Conservation (phyloP, 2,797 vertebrate genomes). For the Dendrocincla tyrannina region DNA sequence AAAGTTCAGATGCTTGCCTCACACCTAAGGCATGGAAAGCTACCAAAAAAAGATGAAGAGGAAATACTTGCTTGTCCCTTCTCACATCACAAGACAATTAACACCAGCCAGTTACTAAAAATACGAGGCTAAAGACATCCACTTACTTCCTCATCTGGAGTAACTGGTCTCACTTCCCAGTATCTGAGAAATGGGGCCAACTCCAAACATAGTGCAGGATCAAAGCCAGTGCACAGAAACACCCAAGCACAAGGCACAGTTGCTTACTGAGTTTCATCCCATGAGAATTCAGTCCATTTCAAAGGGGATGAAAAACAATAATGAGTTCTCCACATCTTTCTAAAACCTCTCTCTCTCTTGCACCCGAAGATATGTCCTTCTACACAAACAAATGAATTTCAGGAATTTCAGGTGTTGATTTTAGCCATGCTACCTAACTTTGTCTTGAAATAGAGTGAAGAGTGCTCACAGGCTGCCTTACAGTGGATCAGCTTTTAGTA, state of each 20-base stretch:
- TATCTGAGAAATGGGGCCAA: background rate
- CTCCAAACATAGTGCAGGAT: background rate
- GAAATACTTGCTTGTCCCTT: background rate
- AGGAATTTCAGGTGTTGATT: background rate
- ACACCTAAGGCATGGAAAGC: background rate
- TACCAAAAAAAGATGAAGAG: background rate
- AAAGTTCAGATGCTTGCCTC: constrained; percentile 6
- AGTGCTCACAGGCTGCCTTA: background rate
- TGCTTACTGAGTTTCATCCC: background rate
- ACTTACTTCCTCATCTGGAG: background rate
- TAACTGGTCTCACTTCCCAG: background rate
- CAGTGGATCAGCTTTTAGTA: background rate
- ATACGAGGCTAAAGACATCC: background rate
- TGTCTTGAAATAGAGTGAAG: background rate
- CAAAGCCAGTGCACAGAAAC: background rate
- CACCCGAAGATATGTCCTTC: background rate
- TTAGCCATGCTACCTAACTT: background rate
- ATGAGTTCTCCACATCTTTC: background rate
- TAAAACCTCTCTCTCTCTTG: background rate
- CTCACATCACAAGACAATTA: background rate
- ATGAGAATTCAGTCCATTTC: background rate
- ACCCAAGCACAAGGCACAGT: background rate
- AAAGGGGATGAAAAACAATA: background rate
- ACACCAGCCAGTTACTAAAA: background rate
- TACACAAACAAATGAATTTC: background rate